phyloP scores from a whole-genome alignment of 2,113 vertebrate species.

The Callospermophilus lateralis region DNA sequence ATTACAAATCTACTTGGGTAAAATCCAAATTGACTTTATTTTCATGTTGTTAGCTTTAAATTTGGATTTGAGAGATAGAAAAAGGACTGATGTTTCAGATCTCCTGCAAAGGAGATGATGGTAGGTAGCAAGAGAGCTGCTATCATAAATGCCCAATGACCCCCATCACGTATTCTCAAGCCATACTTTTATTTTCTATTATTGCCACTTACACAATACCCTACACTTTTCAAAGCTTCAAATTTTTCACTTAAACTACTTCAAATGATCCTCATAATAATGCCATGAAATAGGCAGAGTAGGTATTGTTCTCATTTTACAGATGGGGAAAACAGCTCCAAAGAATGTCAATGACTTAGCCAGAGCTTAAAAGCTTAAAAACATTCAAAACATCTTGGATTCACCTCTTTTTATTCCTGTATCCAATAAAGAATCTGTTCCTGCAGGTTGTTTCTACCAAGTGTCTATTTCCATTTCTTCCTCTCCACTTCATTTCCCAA shows the following conservation, averaged over 20 bases:
- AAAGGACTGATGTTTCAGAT: background rate
- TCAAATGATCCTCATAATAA: background rate
- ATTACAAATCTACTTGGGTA: background rate
- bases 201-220: background rate
- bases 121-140: background rate
- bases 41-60: background rate
- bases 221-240: background rate
- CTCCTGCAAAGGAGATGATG: background rate
- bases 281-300: background rate
- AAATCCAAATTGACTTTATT: background rate
- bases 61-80: background rate
- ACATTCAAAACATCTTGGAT: background rate
- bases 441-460: background rate
- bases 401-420: background rate
- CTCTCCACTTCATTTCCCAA: slow-evolving; percentile 48
- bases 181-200: background rate
- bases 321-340: background rate
- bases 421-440: background rate
- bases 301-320: background rate
- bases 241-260: background rate
- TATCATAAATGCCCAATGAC: background rate
- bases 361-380: background rate
- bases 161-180: background rate
- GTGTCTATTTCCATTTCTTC: slow-evolving; percentile 9
- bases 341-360: background rate